Conservation (phyloP, 1,140 invertebrate genomes). For the Leptinotarsa defecta region DNA sequence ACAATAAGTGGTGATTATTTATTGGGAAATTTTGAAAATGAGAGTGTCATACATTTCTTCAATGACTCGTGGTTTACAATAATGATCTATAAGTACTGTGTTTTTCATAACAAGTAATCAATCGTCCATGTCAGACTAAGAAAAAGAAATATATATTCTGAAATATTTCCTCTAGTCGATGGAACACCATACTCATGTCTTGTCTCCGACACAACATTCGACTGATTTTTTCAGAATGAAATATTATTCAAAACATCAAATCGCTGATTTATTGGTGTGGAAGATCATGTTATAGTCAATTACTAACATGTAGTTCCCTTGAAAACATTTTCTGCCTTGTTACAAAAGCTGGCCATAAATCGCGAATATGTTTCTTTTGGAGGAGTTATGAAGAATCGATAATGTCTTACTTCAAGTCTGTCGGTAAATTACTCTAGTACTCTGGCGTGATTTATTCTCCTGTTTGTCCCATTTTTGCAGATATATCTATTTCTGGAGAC, state of each 20-base stretch:
- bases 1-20: too few species aligned
- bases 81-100: too few species aligned
- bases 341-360: neutral
- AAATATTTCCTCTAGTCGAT: too few species aligned
- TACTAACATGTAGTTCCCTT: neutral
- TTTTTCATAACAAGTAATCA: too few species aligned
- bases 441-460: constrained; percentile 21
- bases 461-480: constrained; percentile 22
- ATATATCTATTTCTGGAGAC: constrained; percentile 31
- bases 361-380: neutral
- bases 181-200: too few species aligned
- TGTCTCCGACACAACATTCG: too few species aligned
- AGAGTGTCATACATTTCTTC: too few species aligned
- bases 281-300: neutral
- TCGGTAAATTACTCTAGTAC: constrained; percentile 17
- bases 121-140: too few species aligned
- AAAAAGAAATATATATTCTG: too few species aligned
- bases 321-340: constrained; percentile 1
- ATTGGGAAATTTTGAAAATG: too few species aligned
- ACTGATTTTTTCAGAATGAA: neutral
- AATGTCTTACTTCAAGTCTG: constrained; percentile 23
- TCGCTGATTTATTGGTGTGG: neutral
- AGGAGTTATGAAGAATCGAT: constrained; percentile 16
- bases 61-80: too few species aligned
- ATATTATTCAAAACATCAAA: too few species aligned